A percentile compares a stretch with the other conserved stretches of the same genome.
Evolutionary conservation across 2,888 invertebrate species (phyloP).

Genomic region (Parnassius smintheus): DNA sequence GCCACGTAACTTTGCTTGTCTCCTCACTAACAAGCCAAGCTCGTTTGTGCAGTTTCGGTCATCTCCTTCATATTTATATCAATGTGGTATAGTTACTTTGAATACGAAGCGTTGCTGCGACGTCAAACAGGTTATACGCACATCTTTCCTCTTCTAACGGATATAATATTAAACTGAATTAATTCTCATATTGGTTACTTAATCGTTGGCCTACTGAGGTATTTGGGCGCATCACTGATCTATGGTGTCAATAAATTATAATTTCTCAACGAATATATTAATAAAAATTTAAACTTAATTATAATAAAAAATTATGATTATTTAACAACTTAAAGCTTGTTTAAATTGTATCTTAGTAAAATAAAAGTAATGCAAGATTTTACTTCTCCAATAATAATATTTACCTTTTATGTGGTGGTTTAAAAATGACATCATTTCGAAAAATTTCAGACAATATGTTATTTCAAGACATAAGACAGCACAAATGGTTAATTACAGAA

Average conservation of each 20-base stretch:
- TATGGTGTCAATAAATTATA: conserved; percentile 27
- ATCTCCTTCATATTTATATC: conserved; percentile 75
- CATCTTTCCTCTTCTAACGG: conserved; percentile 68
- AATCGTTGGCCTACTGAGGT: conserved; percentile 45
- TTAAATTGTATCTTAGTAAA: too few species aligned
- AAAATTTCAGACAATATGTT: too few species aligned
- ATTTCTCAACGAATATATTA: conserved; percentile 36
- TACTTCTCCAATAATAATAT: too few species aligned
- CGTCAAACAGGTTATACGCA: conserved; percentile 57
- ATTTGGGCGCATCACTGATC: conserved; percentile 43
- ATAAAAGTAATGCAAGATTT: too few species aligned
- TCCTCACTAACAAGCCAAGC: conserved; percentile 63
- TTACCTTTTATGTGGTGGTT: too few species aligned
- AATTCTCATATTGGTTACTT: conserved; percentile 63
- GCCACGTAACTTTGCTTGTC: conserved; percentile 62
- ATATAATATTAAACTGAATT: conserved; percentile 58
- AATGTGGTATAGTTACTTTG: conserved; percentile 50
- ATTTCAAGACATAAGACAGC: too few species aligned
- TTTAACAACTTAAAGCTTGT: too few species aligned
- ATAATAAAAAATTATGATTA: too few species aligned
- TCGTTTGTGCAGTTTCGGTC: conserved; percentile 64
- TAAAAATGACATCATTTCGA: too few species aligned
- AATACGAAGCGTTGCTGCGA: conserved; percentile 50
- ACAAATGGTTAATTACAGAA: too few species aligned
- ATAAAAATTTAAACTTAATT: too few species aligned